Conservation (phyloP, 2,113 vertebrate species). For the Rhinoptilus africanus region DNA sequence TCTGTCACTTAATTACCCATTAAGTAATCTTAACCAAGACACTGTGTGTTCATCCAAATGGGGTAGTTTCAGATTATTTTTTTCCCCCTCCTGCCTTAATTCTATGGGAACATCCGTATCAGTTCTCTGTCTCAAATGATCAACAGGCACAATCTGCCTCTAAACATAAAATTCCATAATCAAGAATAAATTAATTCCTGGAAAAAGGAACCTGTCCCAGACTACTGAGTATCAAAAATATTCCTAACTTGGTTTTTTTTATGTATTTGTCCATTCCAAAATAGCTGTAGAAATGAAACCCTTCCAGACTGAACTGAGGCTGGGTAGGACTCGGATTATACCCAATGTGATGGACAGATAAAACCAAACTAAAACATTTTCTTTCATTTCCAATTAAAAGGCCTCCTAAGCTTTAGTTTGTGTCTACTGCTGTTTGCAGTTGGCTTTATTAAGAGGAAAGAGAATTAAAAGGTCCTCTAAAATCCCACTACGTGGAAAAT, state of each 20-base stretch:
- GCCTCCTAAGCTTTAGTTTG: accelerated
- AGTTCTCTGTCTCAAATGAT: background rate
- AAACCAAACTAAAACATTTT: background rate
- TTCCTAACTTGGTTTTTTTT: background rate
- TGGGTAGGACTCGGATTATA: background rate
- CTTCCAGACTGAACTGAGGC: background rate
- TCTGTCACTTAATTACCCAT: background rate
- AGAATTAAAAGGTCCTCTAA: background rate
- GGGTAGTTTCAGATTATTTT: background rate
- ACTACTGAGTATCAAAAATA: background rate
- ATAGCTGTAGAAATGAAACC: background rate
- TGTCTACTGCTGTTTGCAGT: background rate
- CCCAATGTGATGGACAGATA: background rate
- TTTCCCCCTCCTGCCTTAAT: background rate
- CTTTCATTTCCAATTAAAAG: background rate
- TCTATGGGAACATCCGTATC: accelerated
- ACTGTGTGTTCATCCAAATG: accelerated
- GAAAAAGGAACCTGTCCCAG: background rate
- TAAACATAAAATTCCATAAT: background rate
- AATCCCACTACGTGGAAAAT: accelerated
- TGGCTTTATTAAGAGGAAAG: background rate
- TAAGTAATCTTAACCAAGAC: background rate
- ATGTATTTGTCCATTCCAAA: background rate
- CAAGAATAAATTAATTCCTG: background rate
- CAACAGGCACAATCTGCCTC: background rate